Evolutionary conservation across 2,888 invertebrate species (phyloP), one percentile per base, ranked within the genome.

Genomic region (Hipparchia semele): DNA sequence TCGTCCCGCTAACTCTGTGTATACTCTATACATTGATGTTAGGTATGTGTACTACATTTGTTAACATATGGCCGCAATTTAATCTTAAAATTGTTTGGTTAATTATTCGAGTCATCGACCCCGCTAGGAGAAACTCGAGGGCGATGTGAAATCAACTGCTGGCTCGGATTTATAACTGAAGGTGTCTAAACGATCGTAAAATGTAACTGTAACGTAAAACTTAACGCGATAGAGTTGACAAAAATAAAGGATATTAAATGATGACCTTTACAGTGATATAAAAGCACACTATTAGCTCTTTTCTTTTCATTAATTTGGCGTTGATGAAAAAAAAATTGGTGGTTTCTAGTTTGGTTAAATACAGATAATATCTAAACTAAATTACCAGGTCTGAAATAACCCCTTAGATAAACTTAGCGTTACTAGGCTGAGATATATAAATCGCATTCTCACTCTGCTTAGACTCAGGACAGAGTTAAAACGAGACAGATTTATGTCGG

Each of bases 71-170:
- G 73, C 64, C 73, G 75, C 74, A 75, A 75, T 76, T 73, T 70
- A 72, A 76, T 77, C 75, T 74, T 73, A 68, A 76, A 76, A 75
- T 73, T 73, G 70, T 76, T 76, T 78, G 71, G 66, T 75, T 74
- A 77, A 71, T 78, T 75, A 73, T 79, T 73, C 75, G 79, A 83
- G 87, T 85, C 87, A 83, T 80, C 82, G 86, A 81, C 86, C 87
- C 83, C 83, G 78, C 76, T 77, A 79, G 82, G 84, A 84, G 82
- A 86, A 86, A 85, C 84, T 83, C 79, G 79, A 53, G 78, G 81
- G 80, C 82, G 79, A 84, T 84, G 82, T 84, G 84, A 86, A 86
- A 86, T 86, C 83, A 80, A 51, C 58, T 71, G 59, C 33, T 51
- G 33, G 51, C 49, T 60, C n/a, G 13, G 68, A 49, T 68, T 60